Evolutionary conservation across 2,888 invertebrate genomes (phyloP).

Genomic region (Clunio marinus): DNA sequence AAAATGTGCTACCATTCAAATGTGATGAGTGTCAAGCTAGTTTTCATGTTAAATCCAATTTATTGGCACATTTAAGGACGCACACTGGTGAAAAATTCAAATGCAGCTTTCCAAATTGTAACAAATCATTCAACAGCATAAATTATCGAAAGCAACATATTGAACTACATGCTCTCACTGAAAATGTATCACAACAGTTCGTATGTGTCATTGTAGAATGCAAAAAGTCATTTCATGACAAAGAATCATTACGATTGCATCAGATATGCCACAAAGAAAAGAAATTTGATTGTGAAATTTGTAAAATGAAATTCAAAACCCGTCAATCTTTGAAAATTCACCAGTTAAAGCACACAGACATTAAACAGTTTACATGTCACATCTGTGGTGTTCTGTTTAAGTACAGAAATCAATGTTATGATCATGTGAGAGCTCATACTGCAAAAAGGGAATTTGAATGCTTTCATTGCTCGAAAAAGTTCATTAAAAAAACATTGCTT

Average conservation of each 20-base stretch:
- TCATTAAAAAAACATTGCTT: slow-evolving; percentile 17
- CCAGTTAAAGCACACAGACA: slow-evolving; percentile 17
- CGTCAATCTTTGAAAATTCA: slow-evolving; percentile 18
- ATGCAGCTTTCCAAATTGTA: not conserved
- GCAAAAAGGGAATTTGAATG: slow-evolving; percentile 34
- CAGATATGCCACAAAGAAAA: not conserved
- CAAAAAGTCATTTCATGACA: slow-evolving; percentile 5
- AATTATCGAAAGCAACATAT: slow-evolving; percentile 19
- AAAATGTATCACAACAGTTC: not conserved
- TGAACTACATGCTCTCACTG: not conserved
- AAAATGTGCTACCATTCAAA: not conserved
- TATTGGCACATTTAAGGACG: not conserved
- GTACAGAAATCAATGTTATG: slow-evolving; percentile 18
- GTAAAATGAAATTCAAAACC: not conserved
- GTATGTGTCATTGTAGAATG: not conserved
- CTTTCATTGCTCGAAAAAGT: slow-evolving; percentile 28
- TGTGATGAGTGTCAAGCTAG: slow-evolving; percentile 14
- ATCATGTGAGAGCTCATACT: slow-evolving; percentile 19
- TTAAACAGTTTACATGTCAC: slow-evolving; percentile 9
- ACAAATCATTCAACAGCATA: not conserved
- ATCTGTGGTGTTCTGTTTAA: slow-evolving; percentile 14
- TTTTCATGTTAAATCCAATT: slow-evolving; percentile 26
- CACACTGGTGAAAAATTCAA: slow-evolving; percentile 25
- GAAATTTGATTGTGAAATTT: slow-evolving; percentile 14
- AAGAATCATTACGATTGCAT: slow-evolving; percentile 3